Base-by-base conservation (phyloP, 2,888 invertebrate species). In the Diplolepis rosae region DNA sequence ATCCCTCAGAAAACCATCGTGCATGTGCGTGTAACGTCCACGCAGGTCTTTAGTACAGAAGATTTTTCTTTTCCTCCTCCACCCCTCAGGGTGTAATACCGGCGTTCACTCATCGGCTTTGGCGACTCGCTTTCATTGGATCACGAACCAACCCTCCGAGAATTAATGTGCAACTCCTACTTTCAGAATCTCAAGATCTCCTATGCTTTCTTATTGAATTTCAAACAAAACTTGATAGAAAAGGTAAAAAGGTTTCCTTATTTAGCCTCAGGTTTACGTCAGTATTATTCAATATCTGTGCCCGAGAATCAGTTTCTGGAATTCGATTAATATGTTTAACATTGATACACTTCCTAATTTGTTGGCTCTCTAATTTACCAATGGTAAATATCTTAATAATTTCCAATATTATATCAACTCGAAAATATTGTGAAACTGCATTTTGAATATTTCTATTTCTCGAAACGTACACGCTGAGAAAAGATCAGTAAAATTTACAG, bases 1-100 rank as follows among this genome's bases (percentile, higher is more conserved):
- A 70, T 70, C 68, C 68, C 42, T 52, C 71, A 68, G 65, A 66
- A 39, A 39, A 39, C 13, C 13, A 39, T 39, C 9, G 4, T 45
- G 4, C 9, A 9, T 45, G 15, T 45, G 45, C 45, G 45, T 45
- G 18, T 45, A 18, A 45, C 18, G 45, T 15, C 45, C 45, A n/a
- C 18, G 45, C 18, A 45, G 45, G 18, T 45, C 45, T 45, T 18
- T 45, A 45, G 45, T 45, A 9, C 18, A 45, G 45, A 7, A 18
- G 45, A 45, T 45, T 45, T 45, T 45, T 45, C 45, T 45, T 9
- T 18, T 7, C 45, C 45, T 18, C 18, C 18, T 15, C 2, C 42
- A 18, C 6, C 42, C 9, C 11, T 32, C 9, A 11, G 32, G 32
- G 9, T 4, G 32, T 11, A 32, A 32, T 32, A 32, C 11, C 32